phyloP scores from a whole-genome alignment of 2,888 invertebrate genomes.

The Metellina segmentata region DNA sequence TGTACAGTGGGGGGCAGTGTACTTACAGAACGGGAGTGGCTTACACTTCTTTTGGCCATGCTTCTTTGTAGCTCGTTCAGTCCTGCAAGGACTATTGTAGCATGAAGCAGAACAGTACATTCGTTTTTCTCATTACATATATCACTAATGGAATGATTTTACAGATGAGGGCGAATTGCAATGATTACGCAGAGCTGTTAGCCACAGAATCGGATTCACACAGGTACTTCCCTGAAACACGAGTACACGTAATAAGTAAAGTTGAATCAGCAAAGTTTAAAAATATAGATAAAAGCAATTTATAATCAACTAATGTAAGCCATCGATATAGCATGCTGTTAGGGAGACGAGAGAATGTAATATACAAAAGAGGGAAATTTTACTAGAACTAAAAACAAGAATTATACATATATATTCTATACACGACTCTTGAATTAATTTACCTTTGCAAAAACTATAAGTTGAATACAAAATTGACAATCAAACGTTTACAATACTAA shows the following conservation, averaged over 20 bases:
- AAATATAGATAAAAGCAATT: too few relatives aligned
- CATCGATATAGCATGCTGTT: too few relatives aligned
- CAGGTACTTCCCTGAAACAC: slow-evolving; percentile 67
- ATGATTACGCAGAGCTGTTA: slow-evolving; percentile 52
- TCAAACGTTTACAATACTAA: too few relatives aligned
- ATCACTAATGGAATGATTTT: slow-evolving; percentile 66
- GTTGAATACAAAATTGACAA: too few relatives aligned
- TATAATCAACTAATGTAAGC: too few relatives aligned
- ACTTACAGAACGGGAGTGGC: slow-evolving; percentile 5
- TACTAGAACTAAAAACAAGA: too few relatives aligned
- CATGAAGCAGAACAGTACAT: not conserved
- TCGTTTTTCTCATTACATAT: not conserved
- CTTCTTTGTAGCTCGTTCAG: not conserved
- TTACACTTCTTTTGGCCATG: slow-evolving; percentile 34
- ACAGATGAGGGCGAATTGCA: slow-evolving; percentile 55
- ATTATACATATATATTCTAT: too few relatives aligned
- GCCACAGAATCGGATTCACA: slow-evolving; percentile 68
- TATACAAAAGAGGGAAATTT: too few relatives aligned
- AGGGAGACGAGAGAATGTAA: too few relatives aligned
- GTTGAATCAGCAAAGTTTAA: not conserved
- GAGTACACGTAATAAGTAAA: slow-evolving; percentile 1
- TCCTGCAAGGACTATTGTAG: not conserved
- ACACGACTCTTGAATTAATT: too few relatives aligned
- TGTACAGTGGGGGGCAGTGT: not conserved
- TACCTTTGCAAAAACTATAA: not conserved